Percentiles rank a stretch among this genome's conserved stretches.
Conservation (phyloP, 2,888 invertebrate species). For the Eupithecia pulchellata region DNA sequence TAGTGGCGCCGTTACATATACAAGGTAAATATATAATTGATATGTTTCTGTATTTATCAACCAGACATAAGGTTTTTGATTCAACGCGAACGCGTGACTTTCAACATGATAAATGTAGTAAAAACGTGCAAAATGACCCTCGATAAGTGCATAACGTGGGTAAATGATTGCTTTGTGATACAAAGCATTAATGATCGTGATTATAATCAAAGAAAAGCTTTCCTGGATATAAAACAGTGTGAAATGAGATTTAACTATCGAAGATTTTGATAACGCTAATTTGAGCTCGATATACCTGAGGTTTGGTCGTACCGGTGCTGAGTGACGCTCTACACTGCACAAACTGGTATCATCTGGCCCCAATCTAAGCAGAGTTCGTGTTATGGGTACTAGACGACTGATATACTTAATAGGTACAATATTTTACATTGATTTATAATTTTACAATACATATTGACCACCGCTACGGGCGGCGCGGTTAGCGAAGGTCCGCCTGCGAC, state of each 20-base stretch:
- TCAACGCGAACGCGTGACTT: not conserved
- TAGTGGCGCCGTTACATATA: constrained; percentile 1
- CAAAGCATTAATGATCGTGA: not conserved
- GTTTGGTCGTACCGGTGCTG: too few species aligned
- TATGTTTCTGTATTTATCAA: not conserved
- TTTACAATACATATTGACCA: too few species aligned
- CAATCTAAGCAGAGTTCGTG: too few species aligned
- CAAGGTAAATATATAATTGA: not conserved
- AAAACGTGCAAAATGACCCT: not conserved
- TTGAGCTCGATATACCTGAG: not conserved
- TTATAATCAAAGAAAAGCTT: not conserved
- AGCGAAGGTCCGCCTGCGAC: too few species aligned
- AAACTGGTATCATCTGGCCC: too few species aligned
- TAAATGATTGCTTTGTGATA: not conserved
- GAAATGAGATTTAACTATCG: not conserved
- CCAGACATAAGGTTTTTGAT: not conserved
- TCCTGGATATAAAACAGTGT: not conserved
- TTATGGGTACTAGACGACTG: too few species aligned
- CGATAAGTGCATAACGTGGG: not conserved
- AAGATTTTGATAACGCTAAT: not conserved
- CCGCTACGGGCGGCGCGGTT: too few species aligned
- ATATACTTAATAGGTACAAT: too few species aligned
- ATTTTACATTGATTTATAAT: too few species aligned
- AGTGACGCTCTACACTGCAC: too few species aligned
- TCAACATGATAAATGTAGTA: not conserved